phyloP scores from a whole-genome alignment of 92 coral and sea anemone genomes.

The Siderastrea radians region DNA sequence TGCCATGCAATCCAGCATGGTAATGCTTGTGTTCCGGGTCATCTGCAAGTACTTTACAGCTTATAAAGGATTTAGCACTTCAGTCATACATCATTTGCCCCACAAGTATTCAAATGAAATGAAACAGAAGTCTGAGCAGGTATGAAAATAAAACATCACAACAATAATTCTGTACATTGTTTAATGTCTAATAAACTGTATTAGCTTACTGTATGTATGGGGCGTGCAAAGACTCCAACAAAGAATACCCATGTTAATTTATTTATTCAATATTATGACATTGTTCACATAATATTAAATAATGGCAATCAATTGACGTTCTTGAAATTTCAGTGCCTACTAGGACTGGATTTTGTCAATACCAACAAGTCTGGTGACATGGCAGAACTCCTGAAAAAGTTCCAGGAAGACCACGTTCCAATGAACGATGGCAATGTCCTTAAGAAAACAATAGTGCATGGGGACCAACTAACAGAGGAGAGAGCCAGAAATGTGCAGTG shows the following conservation, averaged over 20 bases:
- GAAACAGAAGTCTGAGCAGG: conserved; percentile 44
- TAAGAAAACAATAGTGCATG: conserved; percentile 33
- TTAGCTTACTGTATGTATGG: too few relatives aligned
- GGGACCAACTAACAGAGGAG: conserved; percentile 51
- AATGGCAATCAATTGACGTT: neutral
- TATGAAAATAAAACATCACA: neutral
- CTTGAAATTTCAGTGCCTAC: conserved; percentile 33
- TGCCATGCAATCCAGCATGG: neutral
- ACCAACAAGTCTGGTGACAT: conserved; percentile 62
- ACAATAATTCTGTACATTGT: too few relatives aligned
- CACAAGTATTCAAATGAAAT: conserved; percentile 13
- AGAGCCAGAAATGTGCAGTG: conserved; percentile 48
- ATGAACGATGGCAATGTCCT: conserved; percentile 19
- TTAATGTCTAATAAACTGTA: too few relatives aligned
- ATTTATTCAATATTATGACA: neutral
- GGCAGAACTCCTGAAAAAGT: conserved; percentile 44
- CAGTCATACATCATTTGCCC: conserved; percentile 8
- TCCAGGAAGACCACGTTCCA: conserved; percentile 55
- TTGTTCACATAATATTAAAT: neutral
- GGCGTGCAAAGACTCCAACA: too few relatives aligned
- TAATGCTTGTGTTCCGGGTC: conserved; percentile 24
- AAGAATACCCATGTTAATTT: too few relatives aligned
- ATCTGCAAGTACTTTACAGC: neutral
- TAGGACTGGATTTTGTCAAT: conserved; percentile 50
- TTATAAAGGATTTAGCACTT: conserved; percentile 22